phyloP scores from a whole-genome alignment of 92 coral and sea anemone species.

The Epizoanthus illoricatus region DNA sequence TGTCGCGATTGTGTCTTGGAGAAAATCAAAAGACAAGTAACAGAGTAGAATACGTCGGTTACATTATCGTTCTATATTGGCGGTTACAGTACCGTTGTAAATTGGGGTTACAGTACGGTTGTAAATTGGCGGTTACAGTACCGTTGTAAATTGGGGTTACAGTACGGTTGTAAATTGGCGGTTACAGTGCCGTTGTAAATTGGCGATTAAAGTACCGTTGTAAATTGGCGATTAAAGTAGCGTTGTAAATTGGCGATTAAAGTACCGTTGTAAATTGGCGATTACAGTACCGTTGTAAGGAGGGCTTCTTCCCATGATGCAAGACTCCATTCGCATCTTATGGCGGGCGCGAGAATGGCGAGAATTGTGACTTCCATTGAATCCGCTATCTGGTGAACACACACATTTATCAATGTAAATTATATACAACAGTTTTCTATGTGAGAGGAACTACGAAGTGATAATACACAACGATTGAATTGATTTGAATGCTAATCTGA shows the following conservation, averaged over 20 bases:
- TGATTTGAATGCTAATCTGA: no score
- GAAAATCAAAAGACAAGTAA: no score
- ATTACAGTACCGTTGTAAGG: slow-evolving; percentile 71
- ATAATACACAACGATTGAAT: neutral
- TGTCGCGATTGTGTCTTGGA: no score
- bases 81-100: neutral
- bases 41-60: neutral
- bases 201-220: neutral
- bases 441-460: neutral
- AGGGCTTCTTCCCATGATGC: slow-evolving; percentile 93
- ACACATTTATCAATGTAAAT: neutral
- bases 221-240: neutral
- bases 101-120: no score
- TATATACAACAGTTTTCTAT: neutral
- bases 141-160: no score
- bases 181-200: neutral
- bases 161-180: no score
- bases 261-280: neutral
- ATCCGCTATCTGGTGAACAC: slow-evolving; percentile 81
- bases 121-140: neutral
- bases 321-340: slow-evolving; percentile 89
- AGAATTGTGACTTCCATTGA: slow-evolving; percentile 93
- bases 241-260: neutral
- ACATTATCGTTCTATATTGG: neutral
- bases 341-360: slow-evolving; percentile 89